Evolutionary conservation across 2,797 vertebrate species (phyloP).

Genomic region (Onychomys arenicola): DNA sequence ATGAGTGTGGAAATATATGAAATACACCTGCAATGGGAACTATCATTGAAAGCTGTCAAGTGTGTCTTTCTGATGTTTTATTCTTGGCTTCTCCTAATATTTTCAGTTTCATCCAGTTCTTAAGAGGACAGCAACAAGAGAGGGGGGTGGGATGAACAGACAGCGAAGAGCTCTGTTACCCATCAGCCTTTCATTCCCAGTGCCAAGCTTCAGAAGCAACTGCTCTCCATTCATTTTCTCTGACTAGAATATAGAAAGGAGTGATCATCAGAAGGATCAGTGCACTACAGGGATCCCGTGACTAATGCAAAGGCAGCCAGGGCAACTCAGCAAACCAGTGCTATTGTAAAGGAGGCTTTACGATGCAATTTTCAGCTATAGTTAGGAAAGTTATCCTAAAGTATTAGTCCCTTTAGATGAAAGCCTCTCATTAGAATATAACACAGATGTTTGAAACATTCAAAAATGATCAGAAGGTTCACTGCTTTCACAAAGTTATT

Average conservation of each 20-base stretch:
- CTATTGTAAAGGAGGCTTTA: neutral
- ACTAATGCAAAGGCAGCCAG: neutral
- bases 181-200: neutral
- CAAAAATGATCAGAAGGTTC: neutral
- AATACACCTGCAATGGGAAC: neutral
- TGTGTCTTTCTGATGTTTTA: neutral
- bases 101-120: slow-evolving; percentile 13
- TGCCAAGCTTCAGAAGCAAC: neutral
- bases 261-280: neutral
- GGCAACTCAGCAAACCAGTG: neutral
- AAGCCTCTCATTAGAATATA: slow-evolving; percentile 16
- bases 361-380: neutral
- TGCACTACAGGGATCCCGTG: neutral
- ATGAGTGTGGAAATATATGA: neutral
- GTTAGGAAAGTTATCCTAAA: slow-evolving; percentile 37
- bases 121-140: slow-evolving; percentile 19
- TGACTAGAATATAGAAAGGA: slow-evolving; percentile 31
- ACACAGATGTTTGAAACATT: neutral
- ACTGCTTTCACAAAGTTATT: neutral
- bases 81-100: slow-evolving; percentile 13
- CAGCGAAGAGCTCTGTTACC: neutral
- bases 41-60: neutral
- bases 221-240: slow-evolving; percentile 3
- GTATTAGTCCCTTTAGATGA: neutral
- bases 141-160: neutral